These are phyloP conservation scores for Physeter macrocephalus DNA, from an alignment of 2,113 vertebrate genomes.

Conservation along the genomic window DNA sequence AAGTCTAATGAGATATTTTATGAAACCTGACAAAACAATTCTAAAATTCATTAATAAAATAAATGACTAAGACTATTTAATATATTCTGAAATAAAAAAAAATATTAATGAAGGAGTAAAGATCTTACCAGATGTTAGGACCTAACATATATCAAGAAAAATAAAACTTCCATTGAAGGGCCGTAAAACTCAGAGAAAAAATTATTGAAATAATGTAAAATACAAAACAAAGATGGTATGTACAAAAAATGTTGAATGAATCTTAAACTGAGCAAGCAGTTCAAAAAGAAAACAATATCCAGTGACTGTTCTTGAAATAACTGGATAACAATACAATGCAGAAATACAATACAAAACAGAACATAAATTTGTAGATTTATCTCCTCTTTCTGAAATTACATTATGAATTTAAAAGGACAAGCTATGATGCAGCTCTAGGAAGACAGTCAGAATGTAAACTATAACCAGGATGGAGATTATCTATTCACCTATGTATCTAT, in stretches of 20 bases:
- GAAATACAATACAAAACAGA: background rate
- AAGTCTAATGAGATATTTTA: slow-evolving; percentile 31
- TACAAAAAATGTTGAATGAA: background rate
- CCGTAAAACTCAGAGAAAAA: background rate
- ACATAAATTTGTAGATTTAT: background rate
- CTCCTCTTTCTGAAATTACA: background rate
- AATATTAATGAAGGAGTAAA: slow-evolving; percentile 2
- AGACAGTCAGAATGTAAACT: background rate
- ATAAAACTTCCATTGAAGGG: background rate
- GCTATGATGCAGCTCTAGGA: background rate
- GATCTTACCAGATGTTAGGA: background rate
- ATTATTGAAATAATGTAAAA: background rate
- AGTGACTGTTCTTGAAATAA: background rate
- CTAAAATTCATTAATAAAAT: slow-evolving; percentile 50
- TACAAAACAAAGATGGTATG: background rate
- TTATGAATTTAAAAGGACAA: background rate
- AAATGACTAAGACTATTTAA: slow-evolving; percentile 32
- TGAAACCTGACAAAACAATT: slow-evolving; percentile 49
- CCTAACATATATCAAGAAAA: slow-evolving; percentile 6
- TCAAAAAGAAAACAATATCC: background rate
- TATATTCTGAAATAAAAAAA: slow-evolving; percentile 38
- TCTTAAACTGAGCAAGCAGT: background rate
- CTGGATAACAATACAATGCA: background rate
- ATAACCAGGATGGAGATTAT: background rate
- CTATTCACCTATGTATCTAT: background rate